Evolutionary conservation across 2,888 invertebrate genomes (phyloP), one percentile per base, ranked within the genome.

Genomic region (Carcina quercana): DNA sequence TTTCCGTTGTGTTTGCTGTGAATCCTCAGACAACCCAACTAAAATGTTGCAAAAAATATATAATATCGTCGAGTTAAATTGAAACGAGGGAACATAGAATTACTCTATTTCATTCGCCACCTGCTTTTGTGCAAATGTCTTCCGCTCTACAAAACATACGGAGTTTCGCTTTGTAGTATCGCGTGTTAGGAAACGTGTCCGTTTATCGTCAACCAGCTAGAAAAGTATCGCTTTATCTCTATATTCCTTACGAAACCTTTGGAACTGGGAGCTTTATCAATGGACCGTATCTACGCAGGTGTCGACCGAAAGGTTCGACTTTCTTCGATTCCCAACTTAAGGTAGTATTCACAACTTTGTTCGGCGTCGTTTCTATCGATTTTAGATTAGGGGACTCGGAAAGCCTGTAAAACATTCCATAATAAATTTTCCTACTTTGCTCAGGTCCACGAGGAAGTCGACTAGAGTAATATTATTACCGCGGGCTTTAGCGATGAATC

Each of bases 301-400:
- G 80, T 70, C 61, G 65, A 66, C 43, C 59, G 62, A 64, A 70
- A 70, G 72, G 37, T 38, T 38, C 31, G 71, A 73, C 67, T 76
- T 74, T 66, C 73, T 71, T 66, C 66, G 65, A 69, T 66, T 71
- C 54, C 59, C 37, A 75, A 78, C 75, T 74, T 68, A 69, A 64
- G 70, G 71, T 72, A 74, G 72, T 69, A 75, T 74, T 79, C 71
- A 59, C 66, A 76, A 82, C 65, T 80, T 78, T 69, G 65, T 67
- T 69, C 65, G 55, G 59, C 73, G 68, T 65, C 72, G 70, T 72
- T 74, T 52, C 66, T 63, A 82, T 82, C 78, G 82, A 82, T 82
- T 82, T 80, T 68, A 82, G 82, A 82, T 82, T 82, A 82, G 71
- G 78, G 60, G 76, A 80, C 72, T 76, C 68, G 50, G 70, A 63